Conservation (phyloP, 2,888 invertebrate species). For the Eremobia ochroleuca region DNA sequence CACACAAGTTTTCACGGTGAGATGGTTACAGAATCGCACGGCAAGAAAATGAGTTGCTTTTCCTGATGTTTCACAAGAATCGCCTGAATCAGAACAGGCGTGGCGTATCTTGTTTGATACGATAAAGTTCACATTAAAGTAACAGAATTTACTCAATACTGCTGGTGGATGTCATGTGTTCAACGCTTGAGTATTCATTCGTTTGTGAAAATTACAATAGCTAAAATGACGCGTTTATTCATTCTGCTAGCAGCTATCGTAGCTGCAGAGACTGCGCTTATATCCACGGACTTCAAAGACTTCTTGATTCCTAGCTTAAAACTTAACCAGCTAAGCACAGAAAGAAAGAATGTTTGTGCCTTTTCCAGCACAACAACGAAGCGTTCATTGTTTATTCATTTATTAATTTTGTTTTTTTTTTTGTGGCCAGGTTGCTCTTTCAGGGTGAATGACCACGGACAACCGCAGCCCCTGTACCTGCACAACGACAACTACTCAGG, state of each 20-base stretch:
- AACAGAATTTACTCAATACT: not conserved
- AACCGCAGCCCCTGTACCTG: conserved; percentile 92
- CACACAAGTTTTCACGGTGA: too few species aligned
- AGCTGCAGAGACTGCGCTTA: conserved; percentile 66
- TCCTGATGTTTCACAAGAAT: conserved; percentile 8
- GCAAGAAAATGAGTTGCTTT: conserved; percentile 8
- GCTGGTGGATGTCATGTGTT: not conserved
- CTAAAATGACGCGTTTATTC: conserved; percentile 46
- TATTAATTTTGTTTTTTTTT: not conserved
- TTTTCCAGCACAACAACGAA: not conserved
- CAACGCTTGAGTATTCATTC: not conserved
- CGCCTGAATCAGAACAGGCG: conserved; percentile 9
- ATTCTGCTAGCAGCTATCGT: conserved; percentile 67
- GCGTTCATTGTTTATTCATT: not conserved
- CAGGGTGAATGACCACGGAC: conserved; percentile 86
- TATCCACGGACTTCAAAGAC: conserved; percentile 79
- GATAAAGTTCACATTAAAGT: conserved; percentile 13
- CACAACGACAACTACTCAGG: conserved; percentile 81
- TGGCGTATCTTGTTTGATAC: conserved; percentile 19
- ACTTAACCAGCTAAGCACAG: conserved; percentile 71
- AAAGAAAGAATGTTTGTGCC: not conserved
- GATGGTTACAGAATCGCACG: too few species aligned
- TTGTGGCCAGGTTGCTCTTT: conserved; percentile 82
- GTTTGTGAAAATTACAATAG: not conserved
- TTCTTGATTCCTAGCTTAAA: conserved; percentile 82